Conservation (phyloP, 2,113 vertebrate species). For the Todiramphus saurophagus region DNA sequence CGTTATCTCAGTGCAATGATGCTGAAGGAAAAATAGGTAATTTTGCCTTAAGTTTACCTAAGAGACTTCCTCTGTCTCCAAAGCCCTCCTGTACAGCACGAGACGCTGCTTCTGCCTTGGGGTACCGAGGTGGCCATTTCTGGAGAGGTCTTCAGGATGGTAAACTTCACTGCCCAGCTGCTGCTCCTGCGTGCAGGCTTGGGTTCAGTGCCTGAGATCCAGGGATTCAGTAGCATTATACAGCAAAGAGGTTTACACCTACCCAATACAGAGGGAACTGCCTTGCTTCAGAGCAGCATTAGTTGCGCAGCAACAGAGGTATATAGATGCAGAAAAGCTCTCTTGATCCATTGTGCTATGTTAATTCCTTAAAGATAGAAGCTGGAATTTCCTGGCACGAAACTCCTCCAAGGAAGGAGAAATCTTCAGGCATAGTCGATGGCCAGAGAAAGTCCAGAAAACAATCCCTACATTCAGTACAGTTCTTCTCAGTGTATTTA, state of each 20-base stretch:
- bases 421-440: neutral
- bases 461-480: slow-evolving; percentile 37
- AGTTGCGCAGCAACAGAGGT: slow-evolving; percentile 42
- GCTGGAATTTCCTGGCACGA: slow-evolving; percentile 53
- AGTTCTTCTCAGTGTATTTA: slow-evolving; percentile 34
- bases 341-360: slow-evolving; percentile 53
- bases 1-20: neutral
- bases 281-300: slow-evolving; percentile 21
- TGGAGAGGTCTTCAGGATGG: neutral
- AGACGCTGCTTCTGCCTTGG: neutral
- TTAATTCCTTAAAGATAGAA: slow-evolving; percentile 56
- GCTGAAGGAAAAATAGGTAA: neutral
- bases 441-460: slow-evolving; percentile 6
- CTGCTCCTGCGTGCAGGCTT: neutral
- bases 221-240: neutral
- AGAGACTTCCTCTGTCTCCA: neutral
- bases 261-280: neutral
- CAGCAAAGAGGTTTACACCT: slow-evolving; percentile 52
- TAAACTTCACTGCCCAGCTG: neutral
- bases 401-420: slow-evolving; percentile 8
- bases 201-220: neutral
- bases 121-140: neutral
- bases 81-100: neutral
- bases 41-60: neutral
- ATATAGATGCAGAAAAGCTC: slow-evolving; percentile 43